Evolutionary conservation across 1,140 invertebrate species (phyloP), one percentile per base, ranked within the genome.

Genomic region (Diuraphis noxia): DNA sequence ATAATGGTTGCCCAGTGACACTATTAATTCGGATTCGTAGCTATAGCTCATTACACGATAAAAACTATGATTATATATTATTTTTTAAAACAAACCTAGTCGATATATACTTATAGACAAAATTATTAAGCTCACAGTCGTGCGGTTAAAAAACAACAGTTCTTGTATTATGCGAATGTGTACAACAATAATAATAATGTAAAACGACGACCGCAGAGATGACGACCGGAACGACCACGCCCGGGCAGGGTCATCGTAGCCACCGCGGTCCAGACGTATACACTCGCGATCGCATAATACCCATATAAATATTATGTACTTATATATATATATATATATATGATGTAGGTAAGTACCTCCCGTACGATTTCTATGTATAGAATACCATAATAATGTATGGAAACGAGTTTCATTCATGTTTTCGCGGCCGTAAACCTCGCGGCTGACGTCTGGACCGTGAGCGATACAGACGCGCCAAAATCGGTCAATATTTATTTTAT

Each of bases 331-430:
- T 52, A 25, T 8, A 25, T 25, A 25, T 52, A 19, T 17, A 72
- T 6, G 56, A 17, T 5, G 56, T 25, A 52, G 6, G 52, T 17
- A 72, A 13, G 56, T 72, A 72, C 30, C 56, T 72, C 56, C 13
- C 56, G 56, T 72, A 6, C 56, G n/a, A n/a, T n/a, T 30, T 72
- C 25, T 63, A 30, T 30, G 30, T 4, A n/a, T 72, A 72, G 56
- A 30, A n/a, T 72, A 72, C 56, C 56, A n/a, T n/a, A n/a, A n/a
- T n/a, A 17, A 72, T 72, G 13, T 63, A 72, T n/a, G 56, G 56
- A 72, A 72, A 72, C 56, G 56, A 72, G 56, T 72, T 72, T 72
- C 56, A 72, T 72, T 72, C 56, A 72, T 72, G 56, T 72, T 72
- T 72, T 72, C 30, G 56, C 56, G 56, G 56, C 56, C 56, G 56